phyloP scores from a whole-genome alignment of 2,888 invertebrate species.

The Serripes groenlandicus region DNA sequence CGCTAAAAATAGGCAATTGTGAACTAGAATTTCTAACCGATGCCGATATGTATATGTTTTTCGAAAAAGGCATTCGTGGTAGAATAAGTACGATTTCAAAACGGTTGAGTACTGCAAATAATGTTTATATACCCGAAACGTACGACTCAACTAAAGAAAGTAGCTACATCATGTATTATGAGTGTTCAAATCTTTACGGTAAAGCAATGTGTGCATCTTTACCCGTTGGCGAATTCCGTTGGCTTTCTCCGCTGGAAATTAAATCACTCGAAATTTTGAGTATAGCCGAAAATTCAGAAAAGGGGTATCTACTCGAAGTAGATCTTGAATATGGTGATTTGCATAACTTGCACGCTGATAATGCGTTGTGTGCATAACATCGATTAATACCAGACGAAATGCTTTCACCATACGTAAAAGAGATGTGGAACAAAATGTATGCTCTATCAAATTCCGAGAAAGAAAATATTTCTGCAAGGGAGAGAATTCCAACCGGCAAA shows the following conservation, averaged over 20 bases:
- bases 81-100: background rate
- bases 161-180: background rate
- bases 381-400: background rate
- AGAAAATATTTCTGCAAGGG: background rate
- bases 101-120: slow-evolving; percentile 4
- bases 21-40: slow-evolving; percentile 2
- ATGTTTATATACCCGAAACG: background rate
- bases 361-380: slow-evolving; percentile 5
- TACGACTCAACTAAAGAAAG: slow-evolving; percentile 3
- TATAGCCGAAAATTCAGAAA: background rate
- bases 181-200: slow-evolving; percentile 10
- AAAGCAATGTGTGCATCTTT: slow-evolving; percentile 1
- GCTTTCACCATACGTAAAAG: slow-evolving; percentile 3
- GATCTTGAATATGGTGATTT: slow-evolving; percentile 12
- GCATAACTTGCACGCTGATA: slow-evolving; percentile 12
- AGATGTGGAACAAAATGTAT: background rate
- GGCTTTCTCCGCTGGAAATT: slow-evolving; percentile 12
- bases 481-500: background rate
- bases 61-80: slow-evolving; percentile 3
- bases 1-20: background rate
- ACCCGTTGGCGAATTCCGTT: background rate
- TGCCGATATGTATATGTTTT: slow-evolving; percentile 16
- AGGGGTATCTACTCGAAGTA: slow-evolving; percentile 12
- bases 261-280: background rate
- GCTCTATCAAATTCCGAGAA: too few relatives aligned